These are phyloP conservation scores for Ctena decussata DNA, from an alignment of 2,888 invertebrate genomes.

Conservation along the genomic window DNA sequence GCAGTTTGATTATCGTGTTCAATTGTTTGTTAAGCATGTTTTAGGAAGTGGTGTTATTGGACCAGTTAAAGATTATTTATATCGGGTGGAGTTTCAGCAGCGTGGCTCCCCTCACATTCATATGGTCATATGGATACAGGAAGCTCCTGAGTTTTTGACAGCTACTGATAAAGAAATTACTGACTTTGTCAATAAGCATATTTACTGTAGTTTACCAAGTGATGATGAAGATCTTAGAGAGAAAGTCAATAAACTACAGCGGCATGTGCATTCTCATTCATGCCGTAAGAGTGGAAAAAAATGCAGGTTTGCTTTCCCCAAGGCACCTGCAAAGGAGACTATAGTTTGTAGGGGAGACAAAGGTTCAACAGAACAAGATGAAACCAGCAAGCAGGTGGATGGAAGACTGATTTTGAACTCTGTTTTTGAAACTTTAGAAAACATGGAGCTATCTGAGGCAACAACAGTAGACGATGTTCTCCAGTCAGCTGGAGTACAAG, in stretches of 20 bases:
- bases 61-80: slow-evolving; percentile 39
- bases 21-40: slow-evolving; percentile 36
- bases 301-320: slow-evolving; percentile 23
- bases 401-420: too few species aligned
- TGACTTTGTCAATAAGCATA: slow-evolving; percentile 33
- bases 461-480: neutral
- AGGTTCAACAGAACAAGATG: too few species aligned
- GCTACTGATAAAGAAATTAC: slow-evolving; percentile 34
- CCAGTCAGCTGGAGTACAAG: neutral
- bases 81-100: slow-evolving; percentile 36
- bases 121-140: slow-evolving; percentile 27
- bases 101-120: slow-evolving; percentile 31
- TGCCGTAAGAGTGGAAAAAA: slow-evolving; percentile 5
- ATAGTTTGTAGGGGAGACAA: neutral
- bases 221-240: neutral
- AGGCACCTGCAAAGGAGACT: neutral
- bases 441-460: neutral
- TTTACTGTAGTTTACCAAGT: slow-evolving; percentile 32
- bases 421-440: too few species aligned
- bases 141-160: slow-evolving; percentile 20
- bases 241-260: slow-evolving; percentile 8
- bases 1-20: slow-evolving; percentile 58
- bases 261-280: slow-evolving; percentile 11
- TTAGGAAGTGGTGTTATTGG: neutral
- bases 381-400: too few species aligned